A percentile compares a stretch with the other conserved stretches of the same genome.
These are phyloP conservation scores for Triplophysa rosa DNA, from an alignment of 2,113 vertebrate species.

Conservation along the genomic window DNA sequence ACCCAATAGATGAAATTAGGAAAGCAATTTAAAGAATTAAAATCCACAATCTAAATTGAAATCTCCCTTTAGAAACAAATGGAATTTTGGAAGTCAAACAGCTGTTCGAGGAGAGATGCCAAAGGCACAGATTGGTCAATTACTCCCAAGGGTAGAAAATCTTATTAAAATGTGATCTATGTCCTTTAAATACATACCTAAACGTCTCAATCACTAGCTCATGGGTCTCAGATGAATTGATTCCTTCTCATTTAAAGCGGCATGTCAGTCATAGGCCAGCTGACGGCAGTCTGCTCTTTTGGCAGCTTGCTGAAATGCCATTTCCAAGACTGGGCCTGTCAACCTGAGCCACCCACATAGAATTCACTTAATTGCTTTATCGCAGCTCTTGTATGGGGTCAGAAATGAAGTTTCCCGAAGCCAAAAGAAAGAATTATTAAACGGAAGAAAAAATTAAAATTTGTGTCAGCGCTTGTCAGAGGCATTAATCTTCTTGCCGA, in stretches of 20 bases:
- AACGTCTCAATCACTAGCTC: slow-evolving; percentile 10
- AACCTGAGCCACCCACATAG: slow-evolving; percentile 33
- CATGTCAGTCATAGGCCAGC: neutral
- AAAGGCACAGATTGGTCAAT: neutral
- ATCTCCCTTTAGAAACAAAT: neutral
- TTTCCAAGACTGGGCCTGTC: slow-evolving; percentile 33
- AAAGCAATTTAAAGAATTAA: too few relatives aligned
- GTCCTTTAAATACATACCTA: slow-evolving; percentile 14
- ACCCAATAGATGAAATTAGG: too few relatives aligned
- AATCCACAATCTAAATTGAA: neutral
- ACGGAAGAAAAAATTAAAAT: neutral
- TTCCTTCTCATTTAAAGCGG: slow-evolving; percentile 19
- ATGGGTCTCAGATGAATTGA: slow-evolving; percentile 20
- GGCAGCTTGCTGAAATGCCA: slow-evolving; percentile 9
- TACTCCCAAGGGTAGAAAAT: slow-evolving; percentile 13
- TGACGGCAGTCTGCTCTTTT: neutral
- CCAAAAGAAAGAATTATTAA: slow-evolving; percentile 39
- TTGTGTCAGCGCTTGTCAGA: slow-evolving; percentile 35
- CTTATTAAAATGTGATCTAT: slow-evolving; percentile 18
- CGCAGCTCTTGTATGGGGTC: slow-evolving; percentile 37
- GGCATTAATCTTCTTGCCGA: slow-evolving; percentile 21
- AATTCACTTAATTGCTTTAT: slow-evolving; percentile 48
- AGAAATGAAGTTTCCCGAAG: slow-evolving; percentile 41
- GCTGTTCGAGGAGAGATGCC: slow-evolving; percentile 16
- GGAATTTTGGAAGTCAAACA: neutral